Percentiles rank a stretch among this genome's conserved stretches.
Conservation (phyloP, 1,140 invertebrate genomes). For the Steinernema feltiae region DNA sequence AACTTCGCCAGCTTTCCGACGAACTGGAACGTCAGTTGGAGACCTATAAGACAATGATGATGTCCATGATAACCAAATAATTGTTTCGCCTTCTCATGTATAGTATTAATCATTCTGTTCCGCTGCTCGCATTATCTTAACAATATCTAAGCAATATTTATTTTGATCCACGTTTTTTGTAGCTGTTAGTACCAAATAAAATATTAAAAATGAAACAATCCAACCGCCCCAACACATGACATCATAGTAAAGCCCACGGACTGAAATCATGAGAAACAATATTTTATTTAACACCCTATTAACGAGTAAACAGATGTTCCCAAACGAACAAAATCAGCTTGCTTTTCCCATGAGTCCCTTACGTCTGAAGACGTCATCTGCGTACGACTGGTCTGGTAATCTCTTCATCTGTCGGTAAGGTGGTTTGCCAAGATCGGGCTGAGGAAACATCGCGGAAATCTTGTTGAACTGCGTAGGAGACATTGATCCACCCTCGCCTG, state of each 20-base stretch:
- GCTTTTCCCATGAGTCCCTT: constrained; percentile 36
- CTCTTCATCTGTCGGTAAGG: constrained; percentile 48
- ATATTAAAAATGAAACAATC: neutral
- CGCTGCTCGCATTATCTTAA: neutral
- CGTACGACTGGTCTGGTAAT: constrained; percentile 41
- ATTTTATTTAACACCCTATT: neutral
- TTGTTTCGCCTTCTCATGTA: neutral
- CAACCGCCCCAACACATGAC: too few relatives aligned
- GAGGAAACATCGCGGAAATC: constrained; percentile 44
- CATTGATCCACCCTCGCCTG: constrained; percentile 41
- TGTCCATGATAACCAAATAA: neutral
- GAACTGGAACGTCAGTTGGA: neutral
- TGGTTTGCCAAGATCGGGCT: constrained; percentile 44
- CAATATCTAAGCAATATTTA: neutral
- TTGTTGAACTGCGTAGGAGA: constrained; percentile 48
- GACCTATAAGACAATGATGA: constrained; percentile 4
- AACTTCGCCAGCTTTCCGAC: neutral
- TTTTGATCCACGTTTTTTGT: neutral
- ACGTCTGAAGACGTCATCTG: constrained; percentile 44
- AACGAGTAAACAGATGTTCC: constrained; percentile 20
- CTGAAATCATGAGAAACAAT: too few relatives aligned
- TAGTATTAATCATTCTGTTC: neutral
- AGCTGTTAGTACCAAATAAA: neutral
- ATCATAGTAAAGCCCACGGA: too few relatives aligned
- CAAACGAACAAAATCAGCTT: constrained; percentile 25